These are phyloP conservation scores for Avahi laniger DNA, from an alignment of 2,797 vertebrate genomes.

Conservation along the genomic window DNA sequence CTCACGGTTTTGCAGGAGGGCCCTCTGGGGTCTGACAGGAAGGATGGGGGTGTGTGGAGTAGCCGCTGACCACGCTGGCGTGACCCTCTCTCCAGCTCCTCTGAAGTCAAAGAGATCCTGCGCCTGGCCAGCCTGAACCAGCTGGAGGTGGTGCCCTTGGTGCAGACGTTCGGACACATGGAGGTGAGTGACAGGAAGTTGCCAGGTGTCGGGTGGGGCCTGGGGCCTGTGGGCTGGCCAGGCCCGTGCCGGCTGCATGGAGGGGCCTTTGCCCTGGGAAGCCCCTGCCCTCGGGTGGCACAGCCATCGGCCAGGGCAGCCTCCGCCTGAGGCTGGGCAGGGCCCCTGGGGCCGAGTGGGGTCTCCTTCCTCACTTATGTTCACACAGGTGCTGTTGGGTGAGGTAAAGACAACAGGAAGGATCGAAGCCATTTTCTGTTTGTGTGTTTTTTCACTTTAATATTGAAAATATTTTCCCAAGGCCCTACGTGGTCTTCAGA, in stretches of 20 bases:
- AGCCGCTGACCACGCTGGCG: rapidly evolving
- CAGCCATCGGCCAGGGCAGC: too few relatives aligned
- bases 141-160: constrained; percentile 93
- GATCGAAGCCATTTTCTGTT: not conserved
- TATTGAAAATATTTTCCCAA: not conserved
- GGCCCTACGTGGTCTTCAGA: not conserved
- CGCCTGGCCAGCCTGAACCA: constrained; percentile 85
- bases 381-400: not conserved
- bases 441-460: not conserved
- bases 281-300: not conserved
- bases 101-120: constrained; percentile 90
- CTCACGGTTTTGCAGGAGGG: not conserved
- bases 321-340: not conserved
- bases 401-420: not conserved
- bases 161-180: constrained; percentile 98
- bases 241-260: too few relatives aligned
- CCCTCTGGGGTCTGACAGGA: rapidly evolving
- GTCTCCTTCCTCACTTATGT: not conserved
- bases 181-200: constrained; percentile 88
- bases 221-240: too few relatives aligned
- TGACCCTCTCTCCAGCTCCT: constrained; percentile 81
- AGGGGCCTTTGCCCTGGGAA: not conserved
- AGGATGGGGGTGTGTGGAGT: not conserved
- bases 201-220: not conserved
- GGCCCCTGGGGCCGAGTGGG: rapidly evolving